These are phyloP conservation scores for Diadophis punctatus DNA, from an alignment of 2,113 vertebrate genomes.

Conservation along the genomic window DNA sequence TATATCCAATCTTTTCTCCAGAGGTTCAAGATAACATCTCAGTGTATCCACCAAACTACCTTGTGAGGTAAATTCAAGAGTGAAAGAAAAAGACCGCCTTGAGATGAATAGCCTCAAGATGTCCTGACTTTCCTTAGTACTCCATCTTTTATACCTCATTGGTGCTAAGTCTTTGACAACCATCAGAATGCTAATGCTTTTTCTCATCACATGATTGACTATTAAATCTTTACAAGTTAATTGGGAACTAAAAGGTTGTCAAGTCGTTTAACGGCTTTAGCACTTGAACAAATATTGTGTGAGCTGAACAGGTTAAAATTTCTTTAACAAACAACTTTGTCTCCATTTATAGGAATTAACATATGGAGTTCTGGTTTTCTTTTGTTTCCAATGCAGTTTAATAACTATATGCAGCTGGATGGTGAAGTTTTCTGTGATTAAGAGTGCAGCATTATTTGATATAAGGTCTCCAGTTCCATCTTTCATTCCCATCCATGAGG, in stretches of 20 bases:
- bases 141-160: background rate
- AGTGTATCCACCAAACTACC: background rate
- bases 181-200: background rate
- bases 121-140: background rate
- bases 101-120: background rate
- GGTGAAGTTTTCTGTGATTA: background rate
- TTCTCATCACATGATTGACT: background rate
- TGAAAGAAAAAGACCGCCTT: background rate
- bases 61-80: background rate
- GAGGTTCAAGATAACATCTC: background rate
- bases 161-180: background rate
- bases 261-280: background rate
- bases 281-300: background rate
- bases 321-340: background rate
- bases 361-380: background rate
- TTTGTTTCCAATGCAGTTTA: background rate
- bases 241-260: background rate
- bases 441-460: background rate
- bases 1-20: background rate
- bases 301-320: background rate
- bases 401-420: background rate
- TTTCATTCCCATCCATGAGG: background rate
- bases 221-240: background rate
- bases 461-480: background rate
- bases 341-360: background rate